Percentiles rank a stretch among this genome's conserved stretches.
Evolutionary conservation across 2,797 vertebrate species (phyloP).

Genomic region (Mormyrops boulengeri): DNA sequence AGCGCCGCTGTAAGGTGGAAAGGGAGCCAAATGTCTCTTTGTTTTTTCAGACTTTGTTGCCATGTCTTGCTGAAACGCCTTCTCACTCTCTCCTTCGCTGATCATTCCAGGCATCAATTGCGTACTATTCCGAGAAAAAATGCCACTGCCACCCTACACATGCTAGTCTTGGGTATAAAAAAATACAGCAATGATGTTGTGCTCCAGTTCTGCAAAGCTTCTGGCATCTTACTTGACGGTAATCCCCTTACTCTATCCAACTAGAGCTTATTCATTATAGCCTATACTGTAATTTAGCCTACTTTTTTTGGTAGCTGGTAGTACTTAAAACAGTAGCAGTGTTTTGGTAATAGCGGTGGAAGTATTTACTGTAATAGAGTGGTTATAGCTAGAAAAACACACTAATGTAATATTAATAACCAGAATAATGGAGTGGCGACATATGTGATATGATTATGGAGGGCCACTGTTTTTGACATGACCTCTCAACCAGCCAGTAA

Average conservation of each 20-base stretch:
- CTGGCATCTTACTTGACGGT: conserved; percentile 48
- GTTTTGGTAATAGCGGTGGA: neutral
- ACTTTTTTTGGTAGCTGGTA: neutral
- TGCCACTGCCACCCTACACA: conserved; percentile 48
- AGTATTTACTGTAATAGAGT: neutral
- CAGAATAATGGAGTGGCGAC: neutral
- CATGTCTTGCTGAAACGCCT: too few species aligned
- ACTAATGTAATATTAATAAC: neutral
- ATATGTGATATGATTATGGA: neutral
- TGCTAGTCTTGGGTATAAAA: conserved; percentile 33
- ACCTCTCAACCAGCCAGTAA: neutral
- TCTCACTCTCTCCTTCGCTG: too few species aligned
- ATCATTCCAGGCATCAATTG: conserved; percentile 32
- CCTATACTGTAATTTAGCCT: neutral
- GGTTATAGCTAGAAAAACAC: neutral
- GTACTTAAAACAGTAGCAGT: too few species aligned
- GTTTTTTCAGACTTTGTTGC: too few species aligned
- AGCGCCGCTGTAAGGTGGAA: too few species aligned
- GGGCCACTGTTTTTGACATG: neutral
- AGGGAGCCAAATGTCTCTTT: too few species aligned
- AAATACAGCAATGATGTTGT: conserved; percentile 37
- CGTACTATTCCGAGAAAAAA: conserved; percentile 44
- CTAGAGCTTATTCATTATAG: neutral
- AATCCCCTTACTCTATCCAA: neutral
- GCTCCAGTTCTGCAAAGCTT: conserved; percentile 49